Percentiles rank a stretch among this genome's conserved stretches.
Evolutionary conservation across 2,113 vertebrate genomes (phyloP).

Genomic region (Haliaeetus leucogaster): DNA sequence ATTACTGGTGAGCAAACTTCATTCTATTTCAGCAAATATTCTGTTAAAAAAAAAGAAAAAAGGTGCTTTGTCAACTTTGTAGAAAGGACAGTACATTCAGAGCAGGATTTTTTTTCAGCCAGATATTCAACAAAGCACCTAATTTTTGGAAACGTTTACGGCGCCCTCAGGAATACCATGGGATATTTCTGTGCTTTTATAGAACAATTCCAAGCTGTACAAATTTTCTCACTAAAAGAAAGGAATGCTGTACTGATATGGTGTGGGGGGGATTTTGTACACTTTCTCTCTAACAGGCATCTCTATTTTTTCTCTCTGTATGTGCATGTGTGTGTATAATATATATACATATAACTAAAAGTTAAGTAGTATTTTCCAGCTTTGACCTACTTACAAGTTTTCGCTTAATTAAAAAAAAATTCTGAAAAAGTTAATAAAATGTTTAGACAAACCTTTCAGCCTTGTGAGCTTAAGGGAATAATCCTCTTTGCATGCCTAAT

Average conservation of each 20-base stretch:
- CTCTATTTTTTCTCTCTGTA: neutral
- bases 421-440: slow-evolving; percentile 54
- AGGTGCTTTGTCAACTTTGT: neutral
- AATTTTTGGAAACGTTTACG: neutral
- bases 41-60: neutral
- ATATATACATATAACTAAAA: neutral
- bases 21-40: neutral
- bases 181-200: neutral
- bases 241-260: neutral
- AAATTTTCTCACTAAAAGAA: neutral
- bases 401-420: slow-evolving; percentile 50
- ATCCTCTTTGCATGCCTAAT: slow-evolving; percentile 41
- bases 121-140: neutral
- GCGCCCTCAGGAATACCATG: neutral
- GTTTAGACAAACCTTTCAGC: slow-evolving; percentile 53
- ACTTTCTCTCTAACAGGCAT: neutral
- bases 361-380: slow-evolving; percentile 1
- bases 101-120: neutral
- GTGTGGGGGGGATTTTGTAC: neutral
- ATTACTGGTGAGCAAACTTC: neutral
- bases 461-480: slow-evolving; percentile 38
- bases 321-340: neutral
- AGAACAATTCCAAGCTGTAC: neutral
- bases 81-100: neutral
- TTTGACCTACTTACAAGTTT: slow-evolving; percentile 28